Evolutionary conservation across 2,797 vertebrate genomes (phyloP).

Genomic region (Bufotes viridis): DNA sequence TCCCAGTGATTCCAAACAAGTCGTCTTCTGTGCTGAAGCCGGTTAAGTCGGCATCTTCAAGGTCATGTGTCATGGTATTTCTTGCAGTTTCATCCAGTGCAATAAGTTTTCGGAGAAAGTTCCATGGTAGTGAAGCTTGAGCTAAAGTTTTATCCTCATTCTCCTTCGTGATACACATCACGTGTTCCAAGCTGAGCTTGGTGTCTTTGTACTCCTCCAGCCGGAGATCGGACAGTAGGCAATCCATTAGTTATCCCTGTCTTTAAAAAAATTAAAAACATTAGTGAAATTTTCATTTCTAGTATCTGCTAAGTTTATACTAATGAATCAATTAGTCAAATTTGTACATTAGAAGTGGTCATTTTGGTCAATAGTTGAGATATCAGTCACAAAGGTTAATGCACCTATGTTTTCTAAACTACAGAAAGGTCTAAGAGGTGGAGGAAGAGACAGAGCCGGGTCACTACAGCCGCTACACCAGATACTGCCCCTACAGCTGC

Average conservation of each 20-base stretch:
- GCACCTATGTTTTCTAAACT: too few species aligned
- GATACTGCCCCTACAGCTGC: too few species aligned
- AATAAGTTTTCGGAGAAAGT: constrained; percentile 25
- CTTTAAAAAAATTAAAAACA: neutral
- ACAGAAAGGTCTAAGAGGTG: neutral
- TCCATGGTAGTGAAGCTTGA: neutral
- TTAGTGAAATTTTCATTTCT: neutral
- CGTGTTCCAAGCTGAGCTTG: neutral
- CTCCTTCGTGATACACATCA: constrained; percentile 17
- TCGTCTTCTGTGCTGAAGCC: constrained; percentile 14
- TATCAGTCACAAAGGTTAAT: too few species aligned
- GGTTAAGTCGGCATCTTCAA: neutral
- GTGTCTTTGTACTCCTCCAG: constrained; percentile 64
- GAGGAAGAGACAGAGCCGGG: too few species aligned
- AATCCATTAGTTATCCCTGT: neutral
- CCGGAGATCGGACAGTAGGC: neutral
- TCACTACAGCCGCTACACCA: too few species aligned
- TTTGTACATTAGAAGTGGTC: too few species aligned
- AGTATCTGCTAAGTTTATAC: neutral
- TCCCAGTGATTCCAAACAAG: neutral
- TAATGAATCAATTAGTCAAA: neutral
- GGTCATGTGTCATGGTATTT: neutral
- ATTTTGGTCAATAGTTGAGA: too few species aligned
- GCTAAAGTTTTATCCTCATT: neutral
- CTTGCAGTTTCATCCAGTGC: constrained; percentile 33